phyloP scores from a whole-genome alignment of 2,888 invertebrate species.

The Drosophila picticornis region DNA sequence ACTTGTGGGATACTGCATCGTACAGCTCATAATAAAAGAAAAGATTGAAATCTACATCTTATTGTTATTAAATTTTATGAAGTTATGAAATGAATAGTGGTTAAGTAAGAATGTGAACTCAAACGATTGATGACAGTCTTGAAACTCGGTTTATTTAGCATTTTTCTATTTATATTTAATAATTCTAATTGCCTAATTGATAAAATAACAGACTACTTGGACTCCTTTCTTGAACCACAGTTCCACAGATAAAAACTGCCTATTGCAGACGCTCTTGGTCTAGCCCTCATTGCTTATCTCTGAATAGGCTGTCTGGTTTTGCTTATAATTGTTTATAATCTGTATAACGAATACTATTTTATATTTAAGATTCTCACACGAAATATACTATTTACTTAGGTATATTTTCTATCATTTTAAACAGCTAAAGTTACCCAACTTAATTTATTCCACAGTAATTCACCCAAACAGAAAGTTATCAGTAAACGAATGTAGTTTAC shows the following conservation, averaged over 20 bases:
- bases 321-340: neutral
- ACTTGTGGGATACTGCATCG: neutral
- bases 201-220: conserved; percentile 20
- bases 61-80: neutral
- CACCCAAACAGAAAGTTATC: conserved; percentile 8
- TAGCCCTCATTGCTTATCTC: conserved; percentile 11
- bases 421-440: neutral
- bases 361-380: neutral
- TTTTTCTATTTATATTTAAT: neutral
- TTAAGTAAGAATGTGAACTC: neutral
- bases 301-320: conserved; percentile 18
- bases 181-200: conserved; percentile 22
- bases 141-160: neutral
- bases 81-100: neutral
- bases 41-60: neutral
- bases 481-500: conserved; percentile 1
- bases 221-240: conserved; percentile 25
- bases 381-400: neutral
- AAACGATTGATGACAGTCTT: neutral
- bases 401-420: neutral
- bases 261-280: neutral
- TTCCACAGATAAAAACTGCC: too few relatives aligned
- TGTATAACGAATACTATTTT: neutral
- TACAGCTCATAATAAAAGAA: neutral
- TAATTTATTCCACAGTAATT: neutral